Evolutionary conservation across 2,113 vertebrate species (phyloP).

Genomic region (Cnemophilus loriae): DNA sequence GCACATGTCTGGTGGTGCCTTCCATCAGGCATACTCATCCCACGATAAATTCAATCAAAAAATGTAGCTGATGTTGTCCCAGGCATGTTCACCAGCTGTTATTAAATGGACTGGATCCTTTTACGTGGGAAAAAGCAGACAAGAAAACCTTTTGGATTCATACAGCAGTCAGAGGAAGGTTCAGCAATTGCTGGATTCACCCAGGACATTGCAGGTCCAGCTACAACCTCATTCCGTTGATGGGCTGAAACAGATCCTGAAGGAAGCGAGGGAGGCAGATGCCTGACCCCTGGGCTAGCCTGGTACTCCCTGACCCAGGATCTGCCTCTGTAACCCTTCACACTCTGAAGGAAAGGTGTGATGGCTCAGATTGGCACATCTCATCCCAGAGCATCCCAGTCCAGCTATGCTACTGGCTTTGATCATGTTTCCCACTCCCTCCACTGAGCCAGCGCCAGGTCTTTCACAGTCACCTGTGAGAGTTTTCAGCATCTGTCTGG

Average conservation of each 20-base stretch:
- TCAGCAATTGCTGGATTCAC: background rate
- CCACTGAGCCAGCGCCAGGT: background rate
- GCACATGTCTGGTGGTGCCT: background rate
- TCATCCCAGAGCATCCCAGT: background rate
- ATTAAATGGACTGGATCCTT: background rate
- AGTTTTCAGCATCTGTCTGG: background rate
- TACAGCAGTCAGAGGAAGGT: background rate
- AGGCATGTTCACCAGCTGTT: background rate
- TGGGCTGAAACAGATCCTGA: background rate
- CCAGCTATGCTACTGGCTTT: background rate
- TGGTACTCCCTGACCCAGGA: background rate
- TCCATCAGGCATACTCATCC: background rate
- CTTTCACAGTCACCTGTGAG: fast-evolving
- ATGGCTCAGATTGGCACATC: background rate
- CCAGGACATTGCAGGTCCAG: background rate
- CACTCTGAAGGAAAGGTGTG: background rate
- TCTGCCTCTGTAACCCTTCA: background rate
- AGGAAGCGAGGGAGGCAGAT: background rate
- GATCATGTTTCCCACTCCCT: background rate
- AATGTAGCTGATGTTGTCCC: background rate
- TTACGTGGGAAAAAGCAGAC: background rate
- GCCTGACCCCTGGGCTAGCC: too few species aligned
- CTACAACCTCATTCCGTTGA: background rate
- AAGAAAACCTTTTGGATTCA: background rate
- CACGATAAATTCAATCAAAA: background rate